Base-by-base conservation (phyloP, 2,797 vertebrate genomes). In the Rhabdophis nuchalis region DNA sequence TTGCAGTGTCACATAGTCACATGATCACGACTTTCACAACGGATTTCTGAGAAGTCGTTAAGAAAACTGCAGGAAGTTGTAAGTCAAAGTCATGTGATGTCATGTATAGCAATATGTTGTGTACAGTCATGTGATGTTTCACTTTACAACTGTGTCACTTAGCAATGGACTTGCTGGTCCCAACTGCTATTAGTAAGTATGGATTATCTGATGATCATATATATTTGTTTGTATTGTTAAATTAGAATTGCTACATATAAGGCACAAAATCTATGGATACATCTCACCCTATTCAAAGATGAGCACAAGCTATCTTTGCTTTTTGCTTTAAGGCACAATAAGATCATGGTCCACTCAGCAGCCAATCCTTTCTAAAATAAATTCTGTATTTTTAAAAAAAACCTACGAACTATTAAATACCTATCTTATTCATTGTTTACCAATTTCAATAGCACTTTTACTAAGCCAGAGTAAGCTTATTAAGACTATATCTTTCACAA, bases 331-430 rank as follows among this genome's bases (percentile, higher is more conserved):
- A 41, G 23, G n/a, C 85, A 4, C 72, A 54, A n/a, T 27, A 93
- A 91, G 7, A 5, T 29, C 72, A 72, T 41, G 8, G 57, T 16
- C 60, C 88, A 82, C 82, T 92, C 77, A 77, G 92, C 56, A 92
- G n/a, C n/a, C 61, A 85, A 85, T 92, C 36, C 90, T 68, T 90
- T 12, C 9, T 7, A 23, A 85, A 86, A 64, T 88, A 53, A 90
- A 58, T 93, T n/a, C 11, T 61, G 1, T n/a, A 91, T 95, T 95
- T 95, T 94, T 14, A n/a, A 57, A 72, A 54, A 64, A n/a, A n/a
- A n/a, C n/a, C 11, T 29, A 1, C 58, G 25, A 77, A 68, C 32
- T 56, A 89, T 68, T 89, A 68, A 68, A 27, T 60, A 92, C 27
- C 64, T 18, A 41, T 29, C 36, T 64, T 18, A 41, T 53, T 54